Base-by-base conservation (phyloP, 53 echinoderm and acorn worm genomes). In the Hippasteria phrygiana region DNA sequence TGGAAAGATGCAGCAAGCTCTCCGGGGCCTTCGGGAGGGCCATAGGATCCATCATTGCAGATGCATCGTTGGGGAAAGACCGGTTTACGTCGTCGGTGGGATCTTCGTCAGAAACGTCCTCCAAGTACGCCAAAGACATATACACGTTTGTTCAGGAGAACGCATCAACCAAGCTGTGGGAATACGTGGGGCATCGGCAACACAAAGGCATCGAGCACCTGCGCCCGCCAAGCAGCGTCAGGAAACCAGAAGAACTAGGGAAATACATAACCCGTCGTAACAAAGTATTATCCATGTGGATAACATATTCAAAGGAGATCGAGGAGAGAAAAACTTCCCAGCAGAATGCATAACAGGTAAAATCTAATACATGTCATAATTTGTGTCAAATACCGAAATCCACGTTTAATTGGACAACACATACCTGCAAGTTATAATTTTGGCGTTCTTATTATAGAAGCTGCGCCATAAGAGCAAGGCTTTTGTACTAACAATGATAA, bases 1-100 rank as follows among this genome's bases (percentile, higher is more conserved):
- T 73, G 0, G 5, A 37, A 73, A 38, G 73, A 73, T 73, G 73
- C 43, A 73, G 73, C 73, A 4, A 39, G 43, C 73, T 73, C 28
- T 73, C n/a, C 4, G 43, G 73, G 4, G 40, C 73, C 20, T 73
- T 40, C 27, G 73, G 73, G 1, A 73, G 17, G 27, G 28, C 39
- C 1, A 2, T 73, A 10, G 13, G 62, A 22, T 10, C 12, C 12
- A 14, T 62, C 7, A 14, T 62, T 20, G 22, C 62, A 62, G 62
- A 62, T n/a, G 22, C 13, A 20, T 9, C 22, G 62, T n/a, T 62
- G 4, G 62, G 62, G 22, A 20, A 62, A 20, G 62, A 62, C 12
- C 12, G 62, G 17, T 62, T 62, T 22, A 10, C 4, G 9, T 20
- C 62, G 22, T 14, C 62, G n/a, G n/a, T n/a, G 4, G 62, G 9